Evolutionary conservation across 2,113 vertebrate species (phyloP).

Genomic region (Oreochromis spilurus): DNA sequence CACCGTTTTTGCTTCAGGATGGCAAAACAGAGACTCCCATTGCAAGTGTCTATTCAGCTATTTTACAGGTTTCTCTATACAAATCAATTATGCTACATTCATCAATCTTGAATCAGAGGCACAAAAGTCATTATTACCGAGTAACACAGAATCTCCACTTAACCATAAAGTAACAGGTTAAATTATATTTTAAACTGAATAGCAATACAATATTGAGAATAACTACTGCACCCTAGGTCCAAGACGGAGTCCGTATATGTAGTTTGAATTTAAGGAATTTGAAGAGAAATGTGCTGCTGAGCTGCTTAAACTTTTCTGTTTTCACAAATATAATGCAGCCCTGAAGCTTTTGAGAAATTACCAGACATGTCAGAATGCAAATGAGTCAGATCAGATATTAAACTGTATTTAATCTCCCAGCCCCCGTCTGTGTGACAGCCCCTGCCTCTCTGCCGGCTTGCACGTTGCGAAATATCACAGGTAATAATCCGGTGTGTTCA

Average conservation of each 20-base stretch:
- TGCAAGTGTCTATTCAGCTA: background rate
- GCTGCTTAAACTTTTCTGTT: background rate
- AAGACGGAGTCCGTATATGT: background rate
- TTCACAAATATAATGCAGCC: background rate
- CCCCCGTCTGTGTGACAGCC: background rate
- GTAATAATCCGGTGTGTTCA: background rate
- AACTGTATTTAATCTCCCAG: background rate
- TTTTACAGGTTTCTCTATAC: background rate
- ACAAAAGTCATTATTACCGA: background rate
- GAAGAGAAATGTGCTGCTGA: background rate
- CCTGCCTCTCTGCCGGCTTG: rapidly evolving
- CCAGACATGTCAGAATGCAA: background rate
- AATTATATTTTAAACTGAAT: background rate
- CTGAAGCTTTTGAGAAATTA: background rate
- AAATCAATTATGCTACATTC: background rate
- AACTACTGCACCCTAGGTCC: background rate
- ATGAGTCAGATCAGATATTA: background rate
- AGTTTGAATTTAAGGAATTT: background rate
- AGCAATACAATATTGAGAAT: background rate
- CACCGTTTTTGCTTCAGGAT: background rate
- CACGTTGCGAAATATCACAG: background rate
- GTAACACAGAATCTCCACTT: background rate
- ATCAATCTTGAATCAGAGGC: background rate
- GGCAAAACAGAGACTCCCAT: background rate
- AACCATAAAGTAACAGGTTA: background rate